phyloP scores from a whole-genome alignment of 2,797 vertebrate species.

The Anableps anableps region DNA sequence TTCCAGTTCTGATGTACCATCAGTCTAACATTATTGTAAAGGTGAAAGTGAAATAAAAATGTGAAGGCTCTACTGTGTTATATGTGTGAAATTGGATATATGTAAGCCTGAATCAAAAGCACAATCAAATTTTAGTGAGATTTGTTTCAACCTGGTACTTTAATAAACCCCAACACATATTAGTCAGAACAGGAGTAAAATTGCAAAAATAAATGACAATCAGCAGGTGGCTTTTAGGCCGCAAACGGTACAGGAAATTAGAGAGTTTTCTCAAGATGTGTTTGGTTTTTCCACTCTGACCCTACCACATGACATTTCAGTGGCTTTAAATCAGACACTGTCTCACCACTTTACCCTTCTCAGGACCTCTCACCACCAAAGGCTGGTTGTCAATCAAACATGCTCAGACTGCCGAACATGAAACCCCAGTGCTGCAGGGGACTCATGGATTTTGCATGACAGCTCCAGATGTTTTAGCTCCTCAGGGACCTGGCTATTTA shows the following conservation, averaged over 20 bases:
- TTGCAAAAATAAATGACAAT: background rate
- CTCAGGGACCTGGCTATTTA: conserved; percentile 29
- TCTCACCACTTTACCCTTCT: conserved; percentile 30
- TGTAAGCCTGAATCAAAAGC: background rate
- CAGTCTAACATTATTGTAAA: too few species aligned
- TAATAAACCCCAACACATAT: background rate
- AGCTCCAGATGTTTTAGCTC: conserved; percentile 35
- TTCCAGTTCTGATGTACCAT: too few species aligned
- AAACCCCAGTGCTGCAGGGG: conserved; percentile 40
- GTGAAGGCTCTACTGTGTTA: too few species aligned
- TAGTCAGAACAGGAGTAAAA: background rate
- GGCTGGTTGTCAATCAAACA: conserved; percentile 53
- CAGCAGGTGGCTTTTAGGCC: background rate
- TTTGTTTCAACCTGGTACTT: background rate
- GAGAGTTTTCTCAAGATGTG: background rate
- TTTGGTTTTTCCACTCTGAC: conserved; percentile 26
- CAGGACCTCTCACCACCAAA: conserved; percentile 31
- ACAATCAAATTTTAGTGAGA: background rate
- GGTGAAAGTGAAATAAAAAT: too few species aligned
- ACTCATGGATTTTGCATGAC: conserved; percentile 34
- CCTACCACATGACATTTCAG: conserved; percentile 34
- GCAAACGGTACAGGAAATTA: conserved; percentile 8
- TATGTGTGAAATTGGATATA: background rate
- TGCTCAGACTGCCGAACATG: conserved; percentile 38
- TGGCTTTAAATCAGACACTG: conserved; percentile 20